Conservation (phyloP, 2,888 invertebrate genomes). For the Tipula lateralis region DNA sequence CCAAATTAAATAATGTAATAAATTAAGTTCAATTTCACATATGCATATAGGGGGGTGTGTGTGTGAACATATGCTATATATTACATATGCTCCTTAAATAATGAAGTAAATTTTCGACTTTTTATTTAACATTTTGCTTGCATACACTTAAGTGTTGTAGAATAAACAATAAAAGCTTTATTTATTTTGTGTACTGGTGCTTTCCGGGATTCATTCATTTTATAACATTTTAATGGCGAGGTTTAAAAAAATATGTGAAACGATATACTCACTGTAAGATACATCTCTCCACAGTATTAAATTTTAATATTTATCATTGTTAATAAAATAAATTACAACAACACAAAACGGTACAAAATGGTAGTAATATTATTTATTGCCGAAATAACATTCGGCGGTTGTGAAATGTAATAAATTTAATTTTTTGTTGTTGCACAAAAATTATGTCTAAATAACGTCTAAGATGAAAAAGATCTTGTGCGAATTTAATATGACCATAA, state of each 20-base stretch:
- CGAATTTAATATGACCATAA: not conserved
- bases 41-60: not conserved
- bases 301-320: conserved; percentile 19
- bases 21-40: conserved; percentile 1
- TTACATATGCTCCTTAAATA: not conserved
- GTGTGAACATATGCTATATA: not conserved
- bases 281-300: conserved; percentile 11
- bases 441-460: not conserved
- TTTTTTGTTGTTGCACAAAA: not conserved
- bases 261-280: not conserved
- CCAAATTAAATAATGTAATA: not conserved
- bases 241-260: not conserved
- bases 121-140: not conserved
- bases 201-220: not conserved
- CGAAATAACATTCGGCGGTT: not conserved
- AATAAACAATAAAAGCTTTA: not conserved
- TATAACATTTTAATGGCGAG: not conserved
- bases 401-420: not conserved
- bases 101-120: not conserved
- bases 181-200: not conserved
- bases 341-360: not conserved
- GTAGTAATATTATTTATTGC: not conserved
- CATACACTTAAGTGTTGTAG: not conserved
- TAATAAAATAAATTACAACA: not conserved
- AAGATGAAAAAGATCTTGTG: not conserved